Conservation (phyloP, 2,797 vertebrate species). For the Falco concolor region DNA sequence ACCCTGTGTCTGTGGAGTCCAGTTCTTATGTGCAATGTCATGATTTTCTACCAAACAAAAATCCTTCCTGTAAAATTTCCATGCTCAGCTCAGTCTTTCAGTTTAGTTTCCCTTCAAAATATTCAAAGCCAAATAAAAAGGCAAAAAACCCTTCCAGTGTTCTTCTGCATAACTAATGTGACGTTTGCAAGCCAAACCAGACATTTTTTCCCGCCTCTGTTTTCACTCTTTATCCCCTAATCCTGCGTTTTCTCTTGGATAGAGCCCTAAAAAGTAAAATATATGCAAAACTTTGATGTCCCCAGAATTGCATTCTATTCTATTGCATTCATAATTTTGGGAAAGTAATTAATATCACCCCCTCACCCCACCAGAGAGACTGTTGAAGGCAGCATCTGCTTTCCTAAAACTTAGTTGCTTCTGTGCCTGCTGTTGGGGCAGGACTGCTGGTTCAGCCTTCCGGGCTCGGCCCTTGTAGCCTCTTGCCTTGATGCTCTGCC, state of each 20-base stretch:
- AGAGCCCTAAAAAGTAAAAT: neutral
- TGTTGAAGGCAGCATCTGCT: neutral
- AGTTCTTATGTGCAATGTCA: neutral
- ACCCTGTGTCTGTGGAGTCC: rapidly evolving
- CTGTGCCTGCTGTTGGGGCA: neutral
- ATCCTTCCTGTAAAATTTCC: neutral
- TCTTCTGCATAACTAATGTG: neutral
- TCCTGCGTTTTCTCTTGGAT: neutral
- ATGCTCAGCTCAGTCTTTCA: neutral
- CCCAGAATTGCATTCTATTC: neutral
- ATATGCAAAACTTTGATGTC: neutral
- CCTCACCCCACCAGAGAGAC: neutral
- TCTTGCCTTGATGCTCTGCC: rapidly evolving
- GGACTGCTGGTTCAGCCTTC: neutral
- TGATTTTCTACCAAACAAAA: neutral
- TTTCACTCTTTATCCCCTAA: neutral
- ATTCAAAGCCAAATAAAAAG: neutral
- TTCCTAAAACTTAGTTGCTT: neutral
- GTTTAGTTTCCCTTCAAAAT: neutral
- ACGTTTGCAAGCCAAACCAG: neutral
- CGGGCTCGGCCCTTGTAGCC: neutral
- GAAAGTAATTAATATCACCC: neutral
- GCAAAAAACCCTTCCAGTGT: neutral
- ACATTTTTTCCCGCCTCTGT: neutral
- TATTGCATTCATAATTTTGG: neutral